Percentiles rank a stretch among this genome's conserved stretches.
Evolutionary conservation across 1,140 invertebrate species (phyloP).

Genomic region (Heterodera schachtii): DNA sequence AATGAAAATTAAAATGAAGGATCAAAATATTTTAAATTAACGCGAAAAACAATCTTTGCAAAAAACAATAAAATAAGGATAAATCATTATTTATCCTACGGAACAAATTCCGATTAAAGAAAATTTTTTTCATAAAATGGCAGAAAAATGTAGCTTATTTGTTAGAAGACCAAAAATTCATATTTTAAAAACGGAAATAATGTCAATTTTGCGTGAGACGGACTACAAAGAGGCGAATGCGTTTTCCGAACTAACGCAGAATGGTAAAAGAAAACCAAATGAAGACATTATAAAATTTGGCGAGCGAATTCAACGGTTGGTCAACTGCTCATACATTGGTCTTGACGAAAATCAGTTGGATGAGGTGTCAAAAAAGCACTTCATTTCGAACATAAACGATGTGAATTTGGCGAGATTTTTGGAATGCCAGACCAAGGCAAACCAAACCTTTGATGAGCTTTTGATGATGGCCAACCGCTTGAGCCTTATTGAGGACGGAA

Average conservation of each 20-base stretch:
- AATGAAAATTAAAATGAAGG: too few species aligned
- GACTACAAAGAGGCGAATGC: neutral
- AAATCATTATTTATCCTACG: too few species aligned
- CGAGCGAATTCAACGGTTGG: neutral
- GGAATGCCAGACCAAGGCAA: neutral
- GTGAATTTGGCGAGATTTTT: neutral
- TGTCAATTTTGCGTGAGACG: neutral
- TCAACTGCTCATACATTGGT: neutral
- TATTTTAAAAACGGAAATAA: neutral
- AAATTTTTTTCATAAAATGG: too few species aligned
- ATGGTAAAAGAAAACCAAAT: neutral
- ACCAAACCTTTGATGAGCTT: neutral
- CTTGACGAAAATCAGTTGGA: neutral
- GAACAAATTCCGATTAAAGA: too few species aligned
- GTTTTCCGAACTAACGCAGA: neutral
- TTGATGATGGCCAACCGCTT: neutral
- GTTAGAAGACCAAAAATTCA: too few species aligned
- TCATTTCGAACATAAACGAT: neutral
- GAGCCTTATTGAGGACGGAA: neutral
- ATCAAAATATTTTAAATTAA: too few species aligned
- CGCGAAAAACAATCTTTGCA: too few species aligned
- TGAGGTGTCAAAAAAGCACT: neutral
- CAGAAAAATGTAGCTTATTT: too few species aligned
- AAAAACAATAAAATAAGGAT: too few species aligned
- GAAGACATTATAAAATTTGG: neutral